Base-by-base conservation (phyloP, 2,888 invertebrate species). In the Atrina japonica region DNA sequence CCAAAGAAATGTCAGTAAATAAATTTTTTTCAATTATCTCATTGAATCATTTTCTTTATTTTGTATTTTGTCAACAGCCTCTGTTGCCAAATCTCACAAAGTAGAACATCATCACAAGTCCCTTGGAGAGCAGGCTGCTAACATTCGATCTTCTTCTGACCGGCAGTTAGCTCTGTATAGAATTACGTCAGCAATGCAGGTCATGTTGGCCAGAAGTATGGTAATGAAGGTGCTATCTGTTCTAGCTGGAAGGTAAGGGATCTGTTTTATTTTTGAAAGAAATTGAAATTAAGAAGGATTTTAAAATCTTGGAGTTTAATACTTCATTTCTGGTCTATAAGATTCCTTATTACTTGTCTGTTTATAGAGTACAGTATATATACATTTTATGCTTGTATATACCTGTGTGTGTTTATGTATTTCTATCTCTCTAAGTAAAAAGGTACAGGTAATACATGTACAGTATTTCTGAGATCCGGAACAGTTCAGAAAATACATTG, bases 191-290 rank as follows among this genome's bases (percentile, higher is more conserved):
- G 92, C 93, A 1, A 90, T 92, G 64, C 92, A 93, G 80, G 92
- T 93, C 43, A 88, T 93, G 40, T 88, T 93, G 29, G 92, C 93
- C 0, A 89, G 93, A 40, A 91, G 91, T 40, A 91, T 93, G 40
- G 91, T 93, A n/a, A 91, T 93, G 79, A 92, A 92, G 70, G 91
- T 92, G 0, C 88, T 94, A 3, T 91, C 92, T 0, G 89, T 93
- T 6, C 85, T 92, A 9, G 90, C 91, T 49, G 87, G 90, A 25
- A 91, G 91, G 91, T 91, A 18, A 47, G n/a, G n/a, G n/a, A n/a
- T n/a, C n/a, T n/a, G n/a, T n/a, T n/a, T n/a, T 14, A 11, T 9
- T 41, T 41, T 41, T n/a, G n/a, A n/a, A n/a, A 41, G n/a, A 47
- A 18, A 52, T 9, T 18, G 16, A 11, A 41, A 41, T 14, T 41